Percentiles rank a stretch among this genome's conserved stretches.
phyloP scores from a whole-genome alignment of 2,113 vertebrate genomes.

The Onychostoma macrolepis region DNA sequence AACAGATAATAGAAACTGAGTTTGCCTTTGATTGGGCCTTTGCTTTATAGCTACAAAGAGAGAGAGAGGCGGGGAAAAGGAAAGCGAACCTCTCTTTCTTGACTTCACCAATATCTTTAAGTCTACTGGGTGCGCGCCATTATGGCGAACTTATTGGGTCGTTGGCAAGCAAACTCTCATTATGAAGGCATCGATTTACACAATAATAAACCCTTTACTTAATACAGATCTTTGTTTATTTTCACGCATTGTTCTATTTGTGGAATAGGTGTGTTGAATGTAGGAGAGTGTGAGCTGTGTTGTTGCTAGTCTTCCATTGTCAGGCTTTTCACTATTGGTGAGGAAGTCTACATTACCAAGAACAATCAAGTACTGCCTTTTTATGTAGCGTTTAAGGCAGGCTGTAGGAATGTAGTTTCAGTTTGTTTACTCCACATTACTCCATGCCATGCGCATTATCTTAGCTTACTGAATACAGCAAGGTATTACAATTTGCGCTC shows the following conservation, averaged over 20 bases:
- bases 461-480: neutral
- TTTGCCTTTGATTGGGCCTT: slow-evolving; percentile 75
- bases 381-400: neutral
- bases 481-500: neutral
- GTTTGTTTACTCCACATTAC: neutral
- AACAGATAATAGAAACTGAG: slow-evolving; percentile 76
- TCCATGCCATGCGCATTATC: neutral
- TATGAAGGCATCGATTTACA: slow-evolving; percentile 37
- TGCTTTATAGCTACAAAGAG: slow-evolving; percentile 71
- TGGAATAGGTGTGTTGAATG: neutral
- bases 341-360: neutral
- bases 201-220: slow-evolving; percentile 21
- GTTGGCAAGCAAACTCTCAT: slow-evolving; percentile 25
- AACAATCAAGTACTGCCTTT: neutral
- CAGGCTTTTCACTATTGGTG: neutral
- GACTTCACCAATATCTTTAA: slow-evolving; percentile 16
- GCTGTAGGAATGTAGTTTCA: neutral
- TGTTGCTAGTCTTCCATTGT: neutral
- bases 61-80: slow-evolving; percentile 61
- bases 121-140: slow-evolving; percentile 21
- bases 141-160: neutral
- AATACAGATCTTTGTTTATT: slow-evolving; percentile 29
- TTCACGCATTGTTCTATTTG: neutral
- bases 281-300: neutral
- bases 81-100: slow-evolving; percentile 9